Percentiles rank a stretch among this genome's conserved stretches.
Conservation (phyloP, 2,888 invertebrate genomes). For the Lochmaea capreae region DNA sequence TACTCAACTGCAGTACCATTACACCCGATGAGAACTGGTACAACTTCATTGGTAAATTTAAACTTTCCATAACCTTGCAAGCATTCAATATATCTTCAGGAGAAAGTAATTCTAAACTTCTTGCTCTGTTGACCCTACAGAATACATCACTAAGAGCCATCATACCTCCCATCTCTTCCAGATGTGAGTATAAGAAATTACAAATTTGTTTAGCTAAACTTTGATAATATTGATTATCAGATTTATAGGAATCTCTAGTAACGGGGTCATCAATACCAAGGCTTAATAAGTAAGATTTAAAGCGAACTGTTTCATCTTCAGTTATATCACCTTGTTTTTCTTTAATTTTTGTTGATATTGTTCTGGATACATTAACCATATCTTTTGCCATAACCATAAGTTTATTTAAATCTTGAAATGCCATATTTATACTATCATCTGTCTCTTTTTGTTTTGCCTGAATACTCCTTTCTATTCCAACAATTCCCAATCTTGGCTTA, state of each 20-base stretch:
- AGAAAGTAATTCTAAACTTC: slow-evolving; percentile 94
- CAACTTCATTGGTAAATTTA: slow-evolving; percentile 80
- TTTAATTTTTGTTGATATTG: slow-evolving; percentile 91
- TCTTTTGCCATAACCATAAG: slow-evolving; percentile 97
- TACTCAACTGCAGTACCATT: slow-evolving; percentile 87
- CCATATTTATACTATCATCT: slow-evolving; percentile 89
- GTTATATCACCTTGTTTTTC: slow-evolving; percentile 95
- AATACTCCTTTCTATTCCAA: slow-evolving; percentile 94
- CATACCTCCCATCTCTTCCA: slow-evolving; percentile 93
- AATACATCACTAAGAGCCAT: slow-evolving; percentile 97
- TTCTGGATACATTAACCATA: slow-evolving; percentile 94
- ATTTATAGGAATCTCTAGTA: slow-evolving; percentile 89
- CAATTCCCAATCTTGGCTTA: slow-evolving; percentile 88
- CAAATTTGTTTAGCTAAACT: slow-evolving; percentile 89
- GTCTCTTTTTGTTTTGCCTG: slow-evolving; percentile 92
- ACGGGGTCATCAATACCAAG: slow-evolving; percentile 98
- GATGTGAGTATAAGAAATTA: slow-evolving; percentile 82
- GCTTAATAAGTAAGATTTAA: slow-evolving; percentile 96
- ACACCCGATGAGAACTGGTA: slow-evolving; percentile 95
- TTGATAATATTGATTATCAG: slow-evolving; percentile 85
- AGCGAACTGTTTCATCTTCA: slow-evolving; percentile 94
- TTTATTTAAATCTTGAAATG: slow-evolving; percentile 95
- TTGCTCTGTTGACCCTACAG: slow-evolving; percentile 95
- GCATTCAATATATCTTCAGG: slow-evolving; percentile 97
- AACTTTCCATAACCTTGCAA: slow-evolving; percentile 76